Conservation (phyloP, 2,888 invertebrate species). For the Melieria picta region DNA sequence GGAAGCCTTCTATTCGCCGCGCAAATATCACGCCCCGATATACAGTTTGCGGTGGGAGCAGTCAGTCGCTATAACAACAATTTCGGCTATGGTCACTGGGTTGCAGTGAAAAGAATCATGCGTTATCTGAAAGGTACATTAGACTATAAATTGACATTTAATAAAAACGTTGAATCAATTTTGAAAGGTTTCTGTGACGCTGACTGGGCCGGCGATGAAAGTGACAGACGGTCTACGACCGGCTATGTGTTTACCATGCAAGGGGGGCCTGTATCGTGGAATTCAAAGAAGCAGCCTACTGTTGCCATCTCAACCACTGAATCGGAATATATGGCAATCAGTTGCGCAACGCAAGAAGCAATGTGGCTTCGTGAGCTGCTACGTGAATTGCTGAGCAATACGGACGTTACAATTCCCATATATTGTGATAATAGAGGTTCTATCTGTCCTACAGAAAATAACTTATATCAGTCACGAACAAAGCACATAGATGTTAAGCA, state of each 20-base stretch:
- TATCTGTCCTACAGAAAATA: not conserved
- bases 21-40: slow-evolving; percentile 34
- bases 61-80: slow-evolving; percentile 32
- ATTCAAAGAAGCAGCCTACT: not conserved
- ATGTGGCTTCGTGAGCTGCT: slow-evolving; percentile 2
- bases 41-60: slow-evolving; percentile 31
- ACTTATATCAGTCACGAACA: not conserved
- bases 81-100: slow-evolving; percentile 38
- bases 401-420: not conserved
- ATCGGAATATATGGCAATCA: not conserved
- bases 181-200: not conserved
- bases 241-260: slow-evolving; percentile 14
- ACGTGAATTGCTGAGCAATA: not conserved
- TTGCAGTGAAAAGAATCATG: slow-evolving; percentile 25
- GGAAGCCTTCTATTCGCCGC: slow-evolving; percentile 34
- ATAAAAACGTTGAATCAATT: too few relatives aligned
- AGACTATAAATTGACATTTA: too few relatives aligned
- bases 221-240: slow-evolving; percentile 13
- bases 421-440: slow-evolving; percentile 7
- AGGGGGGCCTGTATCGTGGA: slow-evolving; percentile 8
- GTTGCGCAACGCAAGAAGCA: slow-evolving; percentile 7
- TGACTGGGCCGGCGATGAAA: slow-evolving; percentile 16
- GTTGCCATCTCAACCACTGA: not conserved
- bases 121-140: not conserved
- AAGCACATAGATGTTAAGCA: too few relatives aligned